These are phyloP conservation scores for Setipinna tenuifilis DNA, from an alignment of 2,797 vertebrate genomes.

Conservation along the genomic window DNA sequence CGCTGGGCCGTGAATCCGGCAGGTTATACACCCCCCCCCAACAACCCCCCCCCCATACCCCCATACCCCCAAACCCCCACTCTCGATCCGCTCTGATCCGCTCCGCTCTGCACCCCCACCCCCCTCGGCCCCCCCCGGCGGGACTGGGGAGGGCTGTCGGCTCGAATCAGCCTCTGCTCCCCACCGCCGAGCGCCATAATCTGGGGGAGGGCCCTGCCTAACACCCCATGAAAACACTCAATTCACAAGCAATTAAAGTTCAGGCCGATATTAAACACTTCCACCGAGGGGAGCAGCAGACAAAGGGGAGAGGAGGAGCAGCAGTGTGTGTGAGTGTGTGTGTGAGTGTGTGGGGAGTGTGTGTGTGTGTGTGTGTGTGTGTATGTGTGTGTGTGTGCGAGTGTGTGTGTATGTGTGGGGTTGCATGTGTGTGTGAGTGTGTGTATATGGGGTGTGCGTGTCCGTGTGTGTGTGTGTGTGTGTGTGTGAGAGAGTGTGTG, in stretches of 20 bases:
- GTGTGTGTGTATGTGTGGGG: too few relatives aligned
- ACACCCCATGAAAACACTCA: conserved; percentile 91
- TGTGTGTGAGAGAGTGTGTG: too few relatives aligned
- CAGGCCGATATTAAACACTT: conserved; percentile 73
- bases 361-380: too few relatives aligned
- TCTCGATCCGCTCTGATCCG: too few relatives aligned
- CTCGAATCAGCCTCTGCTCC: conserved; percentile 90
- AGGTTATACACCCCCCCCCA: conserved; percentile 65
- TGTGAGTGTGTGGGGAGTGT: too few relatives aligned
- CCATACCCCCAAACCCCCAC: neutral
- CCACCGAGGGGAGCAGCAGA: conserved; percentile 71
- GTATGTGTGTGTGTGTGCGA: too few relatives aligned
- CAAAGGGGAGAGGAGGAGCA: conserved; percentile 66
- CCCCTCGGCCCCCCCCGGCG: conserved; percentile 62
- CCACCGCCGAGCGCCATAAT: conserved; percentile 91
- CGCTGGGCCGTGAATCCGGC: conserved; percentile 65
- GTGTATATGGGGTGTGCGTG: too few relatives aligned
- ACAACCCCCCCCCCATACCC: neutral
- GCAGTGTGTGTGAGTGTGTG: too few relatives aligned
- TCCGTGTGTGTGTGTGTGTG: too few relatives aligned
- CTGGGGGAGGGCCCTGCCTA: conserved; percentile 82
- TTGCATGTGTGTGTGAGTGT: too few relatives aligned
- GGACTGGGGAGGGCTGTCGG: conserved; percentile 79
- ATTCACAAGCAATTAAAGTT: conserved; percentile 92
- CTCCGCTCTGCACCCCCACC: conserved; percentile 53